A percentile compares a stretch with the other conserved stretches of the same genome.
Conservation (phyloP, 1,140 invertebrate species). For the Drosophila orena region DNA sequence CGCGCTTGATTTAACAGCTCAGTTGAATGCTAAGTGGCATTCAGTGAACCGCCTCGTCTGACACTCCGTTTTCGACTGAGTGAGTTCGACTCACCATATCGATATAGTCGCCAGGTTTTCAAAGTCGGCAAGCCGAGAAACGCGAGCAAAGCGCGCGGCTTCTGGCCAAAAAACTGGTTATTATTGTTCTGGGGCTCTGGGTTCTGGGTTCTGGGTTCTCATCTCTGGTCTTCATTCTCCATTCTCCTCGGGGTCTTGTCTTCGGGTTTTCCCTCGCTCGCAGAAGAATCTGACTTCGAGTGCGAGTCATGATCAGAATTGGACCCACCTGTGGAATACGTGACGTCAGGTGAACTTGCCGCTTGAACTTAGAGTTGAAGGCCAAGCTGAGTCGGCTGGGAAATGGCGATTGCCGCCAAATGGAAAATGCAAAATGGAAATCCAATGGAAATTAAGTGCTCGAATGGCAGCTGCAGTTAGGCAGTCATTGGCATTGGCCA, state of each 20-base stretch:
- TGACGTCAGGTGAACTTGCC: constrained; percentile 70
- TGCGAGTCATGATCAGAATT: constrained; percentile 3
- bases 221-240: not conserved
- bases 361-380: constrained; percentile 70
- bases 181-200: constrained; percentile 25
- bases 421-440: constrained; percentile 20
- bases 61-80: constrained; percentile 67
- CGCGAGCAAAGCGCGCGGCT: constrained; percentile 27
- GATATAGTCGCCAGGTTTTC: constrained; percentile 30
- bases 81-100: constrained; percentile 49
- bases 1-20: constrained; percentile 41
- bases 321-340: constrained; percentile 11
- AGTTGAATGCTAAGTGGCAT: constrained; percentile 12
- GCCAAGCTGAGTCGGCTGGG: constrained; percentile 9
- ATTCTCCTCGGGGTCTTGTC: not conserved
- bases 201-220: constrained; percentile 14
- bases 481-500: constrained; percentile 6
- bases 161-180: constrained; percentile 49
- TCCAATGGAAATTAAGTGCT: constrained; percentile 28
- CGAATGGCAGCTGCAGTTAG: constrained; percentile 1
- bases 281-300: constrained; percentile 8
- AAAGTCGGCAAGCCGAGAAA: constrained; percentile 38
- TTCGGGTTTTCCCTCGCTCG: constrained; percentile 10
- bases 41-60: constrained; percentile 55
- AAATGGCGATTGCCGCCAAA: not conserved